phyloP scores from a whole-genome alignment of 2,113 vertebrate genomes.

The Neopipo cinnamomea region DNA sequence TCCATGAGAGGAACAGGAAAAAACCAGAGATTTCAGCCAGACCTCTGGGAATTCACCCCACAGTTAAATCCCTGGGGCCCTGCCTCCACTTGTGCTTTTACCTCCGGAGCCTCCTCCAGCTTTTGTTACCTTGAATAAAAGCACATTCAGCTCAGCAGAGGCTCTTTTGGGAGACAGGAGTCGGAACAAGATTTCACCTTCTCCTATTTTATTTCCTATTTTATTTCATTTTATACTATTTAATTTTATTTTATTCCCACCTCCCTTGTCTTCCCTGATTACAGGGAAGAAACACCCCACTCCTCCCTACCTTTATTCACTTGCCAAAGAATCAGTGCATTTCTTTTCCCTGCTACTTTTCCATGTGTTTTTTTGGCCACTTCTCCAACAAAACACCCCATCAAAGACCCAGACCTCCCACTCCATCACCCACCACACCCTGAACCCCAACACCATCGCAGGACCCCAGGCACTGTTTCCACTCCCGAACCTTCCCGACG shows the following conservation, averaged over 20 bases:
- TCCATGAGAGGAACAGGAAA: background rate
- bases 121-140: conserved; percentile 58
- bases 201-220: background rate
- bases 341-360: background rate
- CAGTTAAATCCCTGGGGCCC: background rate
- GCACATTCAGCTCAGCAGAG: background rate
- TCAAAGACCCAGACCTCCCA: fast-evolving
- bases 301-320: background rate
- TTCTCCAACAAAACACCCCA: background rate
- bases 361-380: background rate
- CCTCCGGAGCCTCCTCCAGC: background rate
- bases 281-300: background rate
- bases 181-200: background rate
- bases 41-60: background rate
- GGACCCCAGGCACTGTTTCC: background rate
- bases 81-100: background rate
- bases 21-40: background rate
- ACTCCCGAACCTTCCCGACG: background rate
- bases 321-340: background rate
- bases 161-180: background rate
- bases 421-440: background rate
- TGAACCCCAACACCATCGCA: fast-evolving
- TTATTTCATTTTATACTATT: no score
- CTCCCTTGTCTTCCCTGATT: background rate
- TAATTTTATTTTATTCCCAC: background rate